Evolutionary conservation across 2,113 vertebrate species (phyloP).

Genomic region (Solea senegalensis): DNA sequence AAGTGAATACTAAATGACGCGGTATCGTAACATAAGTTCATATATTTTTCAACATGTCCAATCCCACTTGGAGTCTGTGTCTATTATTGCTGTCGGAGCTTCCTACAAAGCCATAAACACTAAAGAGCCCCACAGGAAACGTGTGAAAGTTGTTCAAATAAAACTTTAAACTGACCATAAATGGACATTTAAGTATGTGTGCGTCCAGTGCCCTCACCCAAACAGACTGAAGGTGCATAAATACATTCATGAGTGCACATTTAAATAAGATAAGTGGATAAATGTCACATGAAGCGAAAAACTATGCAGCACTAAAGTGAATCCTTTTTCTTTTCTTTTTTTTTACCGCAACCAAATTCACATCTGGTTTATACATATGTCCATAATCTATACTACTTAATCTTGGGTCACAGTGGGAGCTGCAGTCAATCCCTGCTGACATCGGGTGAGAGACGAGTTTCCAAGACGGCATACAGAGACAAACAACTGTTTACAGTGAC

Average conservation of each 20-base stretch:
- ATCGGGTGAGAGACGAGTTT: too few species aligned
- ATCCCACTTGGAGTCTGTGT: not conserved
- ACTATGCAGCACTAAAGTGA: not conserved
- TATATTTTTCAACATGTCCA: slow-evolving; percentile 30
- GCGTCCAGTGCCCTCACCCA: not conserved
- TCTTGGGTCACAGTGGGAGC: too few species aligned
- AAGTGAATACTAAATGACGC: slow-evolving; percentile 4
- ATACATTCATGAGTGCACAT: slow-evolving; percentile 22
- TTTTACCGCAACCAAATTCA: too few species aligned
- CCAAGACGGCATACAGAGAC: too few species aligned
- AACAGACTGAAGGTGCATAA: not conserved
- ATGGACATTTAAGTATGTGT: not conserved
- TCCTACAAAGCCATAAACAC: slow-evolving; percentile 11
- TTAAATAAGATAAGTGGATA: not conserved
- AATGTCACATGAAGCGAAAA: not conserved
- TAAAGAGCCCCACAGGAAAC: not conserved
- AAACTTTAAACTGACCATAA: slow-evolving; percentile 18
- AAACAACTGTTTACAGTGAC: too few species aligned
- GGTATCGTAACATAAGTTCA: slow-evolving; percentile 2
- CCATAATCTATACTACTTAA: too few species aligned
- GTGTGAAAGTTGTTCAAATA: not conserved
- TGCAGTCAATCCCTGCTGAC: too few species aligned
- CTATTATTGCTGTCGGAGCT: not conserved
- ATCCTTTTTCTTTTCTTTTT: too few species aligned
- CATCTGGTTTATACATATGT: too few species aligned